Percentiles rank a stretch among this genome's conserved stretches.
Conservation (phyloP, 2,797 vertebrate genomes). For the Echeneis naucrates region DNA sequence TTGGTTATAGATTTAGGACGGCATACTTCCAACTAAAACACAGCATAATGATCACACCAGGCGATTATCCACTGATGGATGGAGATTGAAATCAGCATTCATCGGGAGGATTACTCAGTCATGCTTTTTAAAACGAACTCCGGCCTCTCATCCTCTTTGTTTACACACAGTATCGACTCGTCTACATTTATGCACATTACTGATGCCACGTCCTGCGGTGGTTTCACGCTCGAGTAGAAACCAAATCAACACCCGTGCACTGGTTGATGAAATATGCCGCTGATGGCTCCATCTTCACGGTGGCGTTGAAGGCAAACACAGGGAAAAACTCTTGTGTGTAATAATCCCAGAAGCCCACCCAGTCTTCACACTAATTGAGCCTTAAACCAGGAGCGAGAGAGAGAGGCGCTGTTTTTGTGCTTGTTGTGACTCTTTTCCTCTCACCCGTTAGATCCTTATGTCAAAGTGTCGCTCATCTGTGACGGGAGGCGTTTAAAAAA, state of each 20-base stretch:
- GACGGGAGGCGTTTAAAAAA: slow-evolving; percentile 96
- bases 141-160: slow-evolving; percentile 40
- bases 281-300: background rate
- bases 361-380: slow-evolving; percentile 18
- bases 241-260: slow-evolving; percentile 1
- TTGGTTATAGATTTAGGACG: slow-evolving; percentile 48
- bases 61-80: slow-evolving; percentile 42
- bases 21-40: slow-evolving; percentile 60
- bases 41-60: slow-evolving; percentile 54
- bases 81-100: slow-evolving; percentile 67
- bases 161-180: slow-evolving; percentile 62
- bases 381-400: background rate
- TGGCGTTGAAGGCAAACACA: slow-evolving; percentile 24
- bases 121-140: slow-evolving; percentile 56
- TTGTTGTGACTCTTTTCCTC: background rate
- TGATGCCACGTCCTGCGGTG: slow-evolving; percentile 40
- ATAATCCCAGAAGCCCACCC: slow-evolving; percentile 7
- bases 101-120: slow-evolving; percentile 50
- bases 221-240: slow-evolving; percentile 39
- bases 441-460: slow-evolving; percentile 90
- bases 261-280: slow-evolving; percentile 5
- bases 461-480: slow-evolving; percentile 97
- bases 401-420: background rate
- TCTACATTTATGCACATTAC: slow-evolving; percentile 52
- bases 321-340: slow-evolving; percentile 13